Evolutionary conservation across 2,113 vertebrate species (phyloP).

Genomic region (Gasterosteus aculeatus): DNA sequence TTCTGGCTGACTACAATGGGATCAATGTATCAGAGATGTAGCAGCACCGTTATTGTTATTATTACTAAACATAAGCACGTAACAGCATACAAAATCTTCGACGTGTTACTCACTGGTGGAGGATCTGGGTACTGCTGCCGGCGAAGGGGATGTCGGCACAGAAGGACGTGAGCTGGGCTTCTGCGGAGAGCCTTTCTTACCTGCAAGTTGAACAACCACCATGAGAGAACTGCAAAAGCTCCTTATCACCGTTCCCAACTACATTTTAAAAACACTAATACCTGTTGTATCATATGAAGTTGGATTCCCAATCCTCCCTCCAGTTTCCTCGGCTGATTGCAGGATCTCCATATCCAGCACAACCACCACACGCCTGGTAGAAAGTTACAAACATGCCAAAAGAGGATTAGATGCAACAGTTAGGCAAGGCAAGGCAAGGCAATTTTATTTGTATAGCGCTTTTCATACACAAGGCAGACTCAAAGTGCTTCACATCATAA

Average conservation of each 20-base stretch:
- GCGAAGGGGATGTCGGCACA: neutral
- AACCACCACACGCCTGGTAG: constrained; percentile 83
- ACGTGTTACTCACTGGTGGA: constrained; percentile 60
- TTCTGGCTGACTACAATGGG: too few relatives aligned
- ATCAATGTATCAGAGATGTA: too few relatives aligned
- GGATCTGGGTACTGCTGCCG: constrained; percentile 42
- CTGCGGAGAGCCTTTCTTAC: constrained; percentile 21
- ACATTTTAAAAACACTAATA: constrained; percentile 57
- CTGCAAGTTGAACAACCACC: constrained; percentile 45
- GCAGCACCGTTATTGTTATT: too few relatives aligned
- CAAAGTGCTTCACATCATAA: too few relatives aligned
- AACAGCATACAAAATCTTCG: constrained; percentile 2
- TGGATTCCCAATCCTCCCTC: constrained; percentile 87
- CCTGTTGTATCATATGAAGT: constrained; percentile 79
- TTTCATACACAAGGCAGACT: too few relatives aligned
- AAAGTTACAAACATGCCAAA: neutral
- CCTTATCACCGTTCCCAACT: neutral
- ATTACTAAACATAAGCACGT: neutral
- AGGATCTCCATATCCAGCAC: constrained; percentile 86
- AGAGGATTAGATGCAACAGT: neutral
- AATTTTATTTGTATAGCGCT: too few relatives aligned
- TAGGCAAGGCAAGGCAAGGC: too few relatives aligned
- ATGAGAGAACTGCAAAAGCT: neutral
- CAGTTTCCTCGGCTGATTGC: constrained; percentile 81
- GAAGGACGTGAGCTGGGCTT: constrained; percentile 6